Base-by-base conservation (phyloP, 2,888 invertebrate species). In the Caenorhabditis drosophilae region DNA sequence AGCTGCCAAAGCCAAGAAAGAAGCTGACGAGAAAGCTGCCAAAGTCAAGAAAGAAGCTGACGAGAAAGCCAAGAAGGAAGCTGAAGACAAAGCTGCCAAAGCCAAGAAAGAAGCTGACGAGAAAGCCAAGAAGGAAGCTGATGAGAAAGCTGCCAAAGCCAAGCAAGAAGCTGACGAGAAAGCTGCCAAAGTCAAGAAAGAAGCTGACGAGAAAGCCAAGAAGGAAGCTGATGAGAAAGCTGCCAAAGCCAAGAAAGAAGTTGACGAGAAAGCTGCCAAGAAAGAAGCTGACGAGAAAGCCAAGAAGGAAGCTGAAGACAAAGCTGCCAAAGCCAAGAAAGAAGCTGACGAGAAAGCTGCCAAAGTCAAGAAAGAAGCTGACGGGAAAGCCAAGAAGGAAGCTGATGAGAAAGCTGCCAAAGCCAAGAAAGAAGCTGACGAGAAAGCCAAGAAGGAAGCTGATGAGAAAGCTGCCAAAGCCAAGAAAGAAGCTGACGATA, bases 71-170 rank as follows among this genome's bases (percentile, higher is more conserved):
- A 46, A 46, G 34, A 34, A 27, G 27, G 31, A 46, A 15, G 31
- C 46, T 46, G 46, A 46, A 4, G 20, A 27, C 16, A 34, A 46
- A 15, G 46, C 27, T n/a, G 46, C 46, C 18, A 18, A 46, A 20
- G 31, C 27, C 4, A 31, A 46, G 27, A 34, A 46, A 16, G 31
- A 31, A 3, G 46, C 46, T 31, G 46, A 42, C 7, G 42, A 4
- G 18, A 31, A 46, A 15, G 41, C 38, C 11, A 57, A 59, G 36
- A 25, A 48, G 38, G 23, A 44, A 4, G 48, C 35, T 22, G 66
- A 59, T 1, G 53, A 23, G 26, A 44, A 44, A 18, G n/a, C 16
- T 44, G 27, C 25, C 6, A 16, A 44, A n/a, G 31, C 27, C 4
- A 18, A 46, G 7, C 27, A 46, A 34, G 34, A 46, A 9, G 46